Evolutionary conservation across 1,140 invertebrate genomes (phyloP).

Genomic region (Octopus bimaculoides): DNA sequence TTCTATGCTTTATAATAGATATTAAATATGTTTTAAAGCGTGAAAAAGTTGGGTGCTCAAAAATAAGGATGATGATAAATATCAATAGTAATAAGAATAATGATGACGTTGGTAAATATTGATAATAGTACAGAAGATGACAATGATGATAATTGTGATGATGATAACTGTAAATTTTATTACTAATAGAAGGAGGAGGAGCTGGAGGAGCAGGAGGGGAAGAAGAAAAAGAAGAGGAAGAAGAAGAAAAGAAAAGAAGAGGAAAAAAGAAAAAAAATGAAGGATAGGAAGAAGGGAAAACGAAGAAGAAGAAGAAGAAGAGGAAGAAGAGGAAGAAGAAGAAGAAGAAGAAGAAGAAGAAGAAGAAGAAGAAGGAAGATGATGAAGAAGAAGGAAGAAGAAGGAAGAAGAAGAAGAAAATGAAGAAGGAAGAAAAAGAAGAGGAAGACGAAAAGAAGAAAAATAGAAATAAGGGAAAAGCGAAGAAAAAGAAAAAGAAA

Average conservation of each 20-base stretch:
- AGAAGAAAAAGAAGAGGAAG: background rate
- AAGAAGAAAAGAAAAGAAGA: background rate
- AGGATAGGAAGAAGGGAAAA: background rate
- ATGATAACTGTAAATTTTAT: background rate
- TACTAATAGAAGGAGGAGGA: background rate
- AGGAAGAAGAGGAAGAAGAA: background rate
- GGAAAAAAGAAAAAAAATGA: background rate
- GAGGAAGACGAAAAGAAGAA: background rate
- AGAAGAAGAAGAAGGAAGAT: background rate
- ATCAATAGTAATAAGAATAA: too few relatives aligned
- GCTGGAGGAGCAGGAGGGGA: background rate
- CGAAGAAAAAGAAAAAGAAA: background rate
- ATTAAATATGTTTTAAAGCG: too few relatives aligned
- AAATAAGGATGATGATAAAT: too few relatives aligned
- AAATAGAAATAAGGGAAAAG: background rate
- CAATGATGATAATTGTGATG: background rate
- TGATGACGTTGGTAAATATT: too few relatives aligned
- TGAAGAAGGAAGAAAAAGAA: background rate
- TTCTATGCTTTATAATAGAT: too few relatives aligned
- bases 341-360: constrained; percentile 2
- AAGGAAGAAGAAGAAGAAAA: background rate
- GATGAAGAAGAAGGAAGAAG: background rate
- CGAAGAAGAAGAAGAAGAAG: background rate
- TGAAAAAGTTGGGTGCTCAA: too few relatives aligned
- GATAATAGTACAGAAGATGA: too few relatives aligned